A percentile compares a stretch with the other conserved stretches of the same genome.
phyloP scores from a whole-genome alignment of 1,140 invertebrate genomes.

The Papilio polyxenes region DNA sequence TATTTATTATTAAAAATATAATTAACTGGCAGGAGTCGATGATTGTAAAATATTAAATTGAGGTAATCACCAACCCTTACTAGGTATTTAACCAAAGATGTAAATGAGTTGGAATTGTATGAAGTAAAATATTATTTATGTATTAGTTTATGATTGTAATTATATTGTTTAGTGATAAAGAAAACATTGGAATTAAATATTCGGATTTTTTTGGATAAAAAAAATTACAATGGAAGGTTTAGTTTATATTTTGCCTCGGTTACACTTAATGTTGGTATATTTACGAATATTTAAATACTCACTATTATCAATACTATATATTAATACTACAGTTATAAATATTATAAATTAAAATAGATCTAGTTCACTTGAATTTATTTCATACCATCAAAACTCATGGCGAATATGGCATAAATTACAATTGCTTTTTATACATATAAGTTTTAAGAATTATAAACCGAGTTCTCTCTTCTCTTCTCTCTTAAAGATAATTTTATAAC shows the following conservation, averaged over 20 bases:
- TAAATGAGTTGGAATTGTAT: conserved; percentile 75
- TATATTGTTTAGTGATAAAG: conserved; percentile 5
- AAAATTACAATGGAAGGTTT: background rate
- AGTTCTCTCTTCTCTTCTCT: background rate
- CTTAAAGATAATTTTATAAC: background rate
- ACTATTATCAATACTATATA: background rate
- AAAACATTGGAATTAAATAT: background rate
- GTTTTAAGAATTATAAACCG: background rate
- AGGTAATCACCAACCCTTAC: conserved; percentile 69
- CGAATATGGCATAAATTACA: background rate
- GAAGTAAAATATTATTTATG: conserved; percentile 57
- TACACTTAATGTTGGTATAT: background rate
- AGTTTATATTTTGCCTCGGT: background rate
- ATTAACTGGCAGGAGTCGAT: conserved; percentile 40
- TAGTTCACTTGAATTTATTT: background rate
- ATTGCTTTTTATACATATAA: background rate
- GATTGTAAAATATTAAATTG: conserved; percentile 50
- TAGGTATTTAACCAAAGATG: conserved; percentile 78
- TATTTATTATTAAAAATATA: conserved; percentile 28
- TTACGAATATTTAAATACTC: background rate
- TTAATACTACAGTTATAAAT: background rate
- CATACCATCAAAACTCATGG: background rate
- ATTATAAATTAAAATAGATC: background rate
- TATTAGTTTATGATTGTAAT: conserved; percentile 55
- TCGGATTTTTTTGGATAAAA: background rate